Conservation (phyloP, 2,797 vertebrate genomes). For the Rhincodon typus region DNA sequence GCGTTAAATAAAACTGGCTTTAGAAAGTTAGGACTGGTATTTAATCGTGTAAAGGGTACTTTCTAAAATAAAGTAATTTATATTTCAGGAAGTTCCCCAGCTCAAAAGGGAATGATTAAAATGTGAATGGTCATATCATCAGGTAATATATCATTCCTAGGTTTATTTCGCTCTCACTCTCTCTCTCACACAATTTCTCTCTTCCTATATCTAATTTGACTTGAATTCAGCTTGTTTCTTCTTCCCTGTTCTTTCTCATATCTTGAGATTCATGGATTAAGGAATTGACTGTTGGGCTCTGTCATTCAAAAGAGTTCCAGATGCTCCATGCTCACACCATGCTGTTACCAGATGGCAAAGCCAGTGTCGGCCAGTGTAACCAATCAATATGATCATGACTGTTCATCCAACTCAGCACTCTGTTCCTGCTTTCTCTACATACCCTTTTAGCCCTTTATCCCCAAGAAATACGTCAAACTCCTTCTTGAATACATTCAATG, state of each 20-base stretch:
- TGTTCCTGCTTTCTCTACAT: too few relatives aligned
- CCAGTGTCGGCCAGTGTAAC: not conserved
- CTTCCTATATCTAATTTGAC: not conserved
- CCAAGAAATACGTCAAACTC: too few relatives aligned
- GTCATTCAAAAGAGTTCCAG: not conserved
- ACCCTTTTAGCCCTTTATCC: too few relatives aligned
- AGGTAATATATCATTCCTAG: not conserved
- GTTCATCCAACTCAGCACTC: too few relatives aligned
- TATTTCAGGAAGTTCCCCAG: not conserved
- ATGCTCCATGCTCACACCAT: not conserved
- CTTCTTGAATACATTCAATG: too few relatives aligned
- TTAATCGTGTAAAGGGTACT: not conserved
- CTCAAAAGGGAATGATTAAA: not conserved
- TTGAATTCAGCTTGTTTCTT: not conserved
- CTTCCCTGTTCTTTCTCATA: too few relatives aligned
- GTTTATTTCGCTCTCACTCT: not conserved
- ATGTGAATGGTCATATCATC: not conserved
- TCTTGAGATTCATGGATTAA: too few relatives aligned
- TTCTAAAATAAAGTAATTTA: not conserved
- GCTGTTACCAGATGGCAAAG: not conserved
- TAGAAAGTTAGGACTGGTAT: not conserved
- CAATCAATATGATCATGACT: too few relatives aligned
- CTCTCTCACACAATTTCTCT: not conserved
- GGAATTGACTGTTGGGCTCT: too few relatives aligned
- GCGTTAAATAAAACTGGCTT: not conserved